Conservation (phyloP, 2,113 vertebrate genomes). For the Otis tarda region DNA sequence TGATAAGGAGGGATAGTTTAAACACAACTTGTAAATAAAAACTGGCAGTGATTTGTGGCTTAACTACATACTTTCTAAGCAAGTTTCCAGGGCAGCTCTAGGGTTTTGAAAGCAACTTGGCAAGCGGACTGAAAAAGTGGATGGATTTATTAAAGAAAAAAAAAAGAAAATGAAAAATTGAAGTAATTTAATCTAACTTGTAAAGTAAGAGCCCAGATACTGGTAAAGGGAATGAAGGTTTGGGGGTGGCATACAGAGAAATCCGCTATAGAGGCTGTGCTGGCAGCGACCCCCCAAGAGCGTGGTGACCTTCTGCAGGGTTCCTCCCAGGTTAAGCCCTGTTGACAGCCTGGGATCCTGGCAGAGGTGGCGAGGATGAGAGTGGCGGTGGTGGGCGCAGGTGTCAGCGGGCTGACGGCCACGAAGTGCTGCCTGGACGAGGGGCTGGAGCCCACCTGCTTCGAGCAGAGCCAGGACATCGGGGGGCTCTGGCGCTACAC, state of each 20-base stretch:
- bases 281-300: not conserved
- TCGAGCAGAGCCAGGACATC: slow-evolving; percentile 81
- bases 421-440: slow-evolving; percentile 86
- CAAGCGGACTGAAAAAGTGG: fast-evolving
- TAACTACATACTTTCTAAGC: not conserved
- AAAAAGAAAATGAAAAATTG: not conserved
- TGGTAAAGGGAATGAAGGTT: not conserved
- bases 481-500: slow-evolving; percentile 84
- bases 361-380: slow-evolving; percentile 10
- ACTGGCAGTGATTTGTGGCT: not conserved
- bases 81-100: not conserved
- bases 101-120: not conserved
- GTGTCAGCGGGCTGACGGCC: slow-evolving; percentile 78
- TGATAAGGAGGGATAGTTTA: not conserved
- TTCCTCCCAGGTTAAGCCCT: not conserved
- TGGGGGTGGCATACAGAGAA: not conserved
- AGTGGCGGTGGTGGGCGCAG: slow-evolving; percentile 84
- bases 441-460: slow-evolving; percentile 83
- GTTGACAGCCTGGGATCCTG: fast-evolving
- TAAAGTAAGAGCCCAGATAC: not conserved
- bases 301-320: fast-evolving
- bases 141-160: not conserved
- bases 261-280: fast-evolving
- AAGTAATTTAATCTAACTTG: not conserved
- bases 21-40: not conserved